A percentile compares a stretch with the other conserved stretches of the same genome.
Evolutionary conservation across 2,797 vertebrate genomes (phyloP).

Genomic region (Fratercula arctica): DNA sequence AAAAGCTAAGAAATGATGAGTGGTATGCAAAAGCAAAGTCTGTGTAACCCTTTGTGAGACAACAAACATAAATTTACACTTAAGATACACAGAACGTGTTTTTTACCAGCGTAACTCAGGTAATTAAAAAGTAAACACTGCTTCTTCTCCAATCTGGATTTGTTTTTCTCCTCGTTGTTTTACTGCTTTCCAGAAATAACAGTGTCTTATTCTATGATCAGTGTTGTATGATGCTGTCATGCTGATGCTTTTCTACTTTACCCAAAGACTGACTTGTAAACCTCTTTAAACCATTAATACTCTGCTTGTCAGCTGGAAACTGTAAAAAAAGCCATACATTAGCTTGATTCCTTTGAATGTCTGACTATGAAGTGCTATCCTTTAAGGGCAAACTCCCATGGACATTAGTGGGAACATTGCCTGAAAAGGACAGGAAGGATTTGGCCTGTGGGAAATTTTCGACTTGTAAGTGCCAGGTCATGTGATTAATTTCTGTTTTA

Average conservation of each 20-base stretch:
- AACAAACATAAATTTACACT: background rate
- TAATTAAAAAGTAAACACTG: background rate
- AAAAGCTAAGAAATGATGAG: background rate
- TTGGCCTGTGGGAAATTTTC: background rate
- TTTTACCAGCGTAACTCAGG: background rate
- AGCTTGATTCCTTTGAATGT: background rate
- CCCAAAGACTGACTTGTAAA: background rate
- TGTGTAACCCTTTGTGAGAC: background rate
- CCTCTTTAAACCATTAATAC: background rate
- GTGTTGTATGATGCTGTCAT: background rate
- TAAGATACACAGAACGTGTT: background rate
- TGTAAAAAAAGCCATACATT: background rate
- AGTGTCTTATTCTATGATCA: background rate
- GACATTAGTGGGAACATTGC: background rate
- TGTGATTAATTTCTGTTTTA: background rate
- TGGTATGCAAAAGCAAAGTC: background rate
- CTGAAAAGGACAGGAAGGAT: background rate
- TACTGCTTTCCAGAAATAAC: background rate
- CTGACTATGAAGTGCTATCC: background rate
- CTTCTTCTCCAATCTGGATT: background rate
- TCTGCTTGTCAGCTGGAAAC: background rate
- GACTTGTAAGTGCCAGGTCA: background rate
- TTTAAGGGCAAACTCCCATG: background rate
- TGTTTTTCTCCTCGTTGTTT: background rate
- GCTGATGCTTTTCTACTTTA: background rate